A percentile compares a stretch with the other conserved stretches of the same genome.
These are phyloP conservation scores for Grantiella picta DNA, from an alignment of 2,113 vertebrate genomes.

Conservation along the genomic window DNA sequence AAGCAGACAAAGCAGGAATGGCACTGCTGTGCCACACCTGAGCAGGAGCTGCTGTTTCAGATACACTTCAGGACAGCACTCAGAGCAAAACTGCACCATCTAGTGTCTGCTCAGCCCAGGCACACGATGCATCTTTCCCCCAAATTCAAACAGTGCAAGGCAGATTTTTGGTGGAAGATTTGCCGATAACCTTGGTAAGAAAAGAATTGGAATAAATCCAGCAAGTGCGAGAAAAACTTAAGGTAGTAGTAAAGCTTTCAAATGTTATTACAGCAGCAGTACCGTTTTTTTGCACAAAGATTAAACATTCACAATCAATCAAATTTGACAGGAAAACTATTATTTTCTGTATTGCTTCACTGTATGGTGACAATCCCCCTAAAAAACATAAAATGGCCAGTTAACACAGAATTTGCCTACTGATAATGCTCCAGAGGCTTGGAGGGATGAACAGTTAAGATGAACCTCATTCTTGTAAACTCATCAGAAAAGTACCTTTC, in stretches of 20 bases:
- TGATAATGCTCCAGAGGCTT: not conserved
- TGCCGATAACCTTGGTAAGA: fast-evolving
- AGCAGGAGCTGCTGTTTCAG: not conserved
- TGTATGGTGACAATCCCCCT: not conserved
- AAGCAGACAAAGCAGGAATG: not conserved
- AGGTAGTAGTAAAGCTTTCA: not conserved
- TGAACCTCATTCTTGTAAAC: not conserved
- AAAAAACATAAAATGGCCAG: not conserved
- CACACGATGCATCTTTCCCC: not conserved
- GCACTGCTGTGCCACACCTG: not conserved
- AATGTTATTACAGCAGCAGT: not conserved
- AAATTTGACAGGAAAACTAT: not conserved
- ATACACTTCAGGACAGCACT: not conserved
- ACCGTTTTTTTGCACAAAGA: not conserved
- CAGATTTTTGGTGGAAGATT: not conserved
- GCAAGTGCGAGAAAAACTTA: not conserved
- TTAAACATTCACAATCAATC: not conserved
- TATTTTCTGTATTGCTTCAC: not conserved
- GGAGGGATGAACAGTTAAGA: not conserved
- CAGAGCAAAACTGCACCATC: conserved; percentile 51
- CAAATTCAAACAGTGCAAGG: fast-evolving
- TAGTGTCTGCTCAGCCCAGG: not conserved
- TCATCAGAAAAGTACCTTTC: not conserved
- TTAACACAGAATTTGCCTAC: not conserved
- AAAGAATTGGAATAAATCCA: not conserved